Percentiles rank a stretch among this genome's conserved stretches.
Evolutionary conservation across 2,113 vertebrate species (phyloP).

Genomic region (Thalassarche chlororhynchos): DNA sequence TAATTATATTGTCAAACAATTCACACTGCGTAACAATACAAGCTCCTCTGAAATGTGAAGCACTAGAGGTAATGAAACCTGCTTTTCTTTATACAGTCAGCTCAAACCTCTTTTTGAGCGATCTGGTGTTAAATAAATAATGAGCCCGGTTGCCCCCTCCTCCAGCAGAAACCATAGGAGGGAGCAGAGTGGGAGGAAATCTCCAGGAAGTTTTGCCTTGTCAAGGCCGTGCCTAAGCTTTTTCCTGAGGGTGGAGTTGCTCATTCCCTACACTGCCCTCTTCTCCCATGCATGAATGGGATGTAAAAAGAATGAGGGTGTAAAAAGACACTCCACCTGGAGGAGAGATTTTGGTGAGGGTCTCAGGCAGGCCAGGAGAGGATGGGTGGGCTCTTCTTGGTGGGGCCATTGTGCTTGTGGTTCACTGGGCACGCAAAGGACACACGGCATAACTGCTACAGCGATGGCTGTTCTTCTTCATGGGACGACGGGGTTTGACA

Average conservation of each 20-base stretch:
- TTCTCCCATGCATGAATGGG: neutral
- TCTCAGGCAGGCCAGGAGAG: neutral
- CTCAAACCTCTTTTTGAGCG: constrained; percentile 33
- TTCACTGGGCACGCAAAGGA: neutral
- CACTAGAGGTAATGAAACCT: constrained; percentile 53
- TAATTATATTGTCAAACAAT: constrained; percentile 70
- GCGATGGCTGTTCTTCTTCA: neutral
- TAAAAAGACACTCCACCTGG: neutral
- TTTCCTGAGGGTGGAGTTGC: neutral
- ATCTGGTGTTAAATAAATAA: constrained; percentile 52
- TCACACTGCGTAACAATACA: constrained; percentile 61
- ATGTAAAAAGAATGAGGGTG: neutral
- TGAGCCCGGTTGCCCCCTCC: neutral
- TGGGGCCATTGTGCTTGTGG: neutral
- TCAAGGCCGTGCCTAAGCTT: neutral
- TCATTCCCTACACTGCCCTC: neutral
- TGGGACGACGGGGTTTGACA: neutral
- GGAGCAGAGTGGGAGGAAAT: constrained; percentile 34
- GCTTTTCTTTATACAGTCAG: constrained; percentile 48
- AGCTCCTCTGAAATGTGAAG: constrained; percentile 47
- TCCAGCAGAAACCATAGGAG: neutral
- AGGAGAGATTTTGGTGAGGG: neutral
- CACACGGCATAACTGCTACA: neutral
- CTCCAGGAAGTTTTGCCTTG: neutral
- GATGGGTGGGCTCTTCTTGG: neutral